Conservation (phyloP, 1,140 invertebrate species). For the Brachionus koreanus region DNA sequence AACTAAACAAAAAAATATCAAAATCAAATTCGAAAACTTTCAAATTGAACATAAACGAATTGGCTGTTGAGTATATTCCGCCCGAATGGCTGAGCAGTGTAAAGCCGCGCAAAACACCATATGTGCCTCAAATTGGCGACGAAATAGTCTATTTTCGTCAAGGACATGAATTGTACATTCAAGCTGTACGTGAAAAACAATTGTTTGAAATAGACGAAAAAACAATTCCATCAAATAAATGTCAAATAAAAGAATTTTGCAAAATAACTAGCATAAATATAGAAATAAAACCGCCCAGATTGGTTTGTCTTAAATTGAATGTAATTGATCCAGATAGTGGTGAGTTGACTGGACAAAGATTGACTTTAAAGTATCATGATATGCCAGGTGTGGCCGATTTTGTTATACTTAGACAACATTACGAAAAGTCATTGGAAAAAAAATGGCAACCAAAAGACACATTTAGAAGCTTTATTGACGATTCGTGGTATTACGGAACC, state of each 20-base stretch:
- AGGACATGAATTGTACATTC: slow-evolving; percentile 80
- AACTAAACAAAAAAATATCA: slow-evolving; percentile 53
- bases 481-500: slow-evolving; percentile 87
- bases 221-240: slow-evolving; percentile 52
- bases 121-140: slow-evolving; percentile 97
- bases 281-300: slow-evolving; percentile 81
- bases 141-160: slow-evolving; percentile 82
- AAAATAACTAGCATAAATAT: slow-evolving; percentile 90
- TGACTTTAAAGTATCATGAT: slow-evolving; percentile 77
- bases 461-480: slow-evolving; percentile 90
- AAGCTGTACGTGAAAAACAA: slow-evolving; percentile 78
- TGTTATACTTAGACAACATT: slow-evolving; percentile 84
- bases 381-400: slow-evolving; percentile 95
- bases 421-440: slow-evolving; percentile 73
- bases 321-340: slow-evolving; percentile 69
- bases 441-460: slow-evolving; percentile 71
- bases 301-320: slow-evolving; percentile 80
- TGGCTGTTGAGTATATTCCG: slow-evolving; percentile 73
- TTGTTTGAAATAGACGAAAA: slow-evolving; percentile 46
- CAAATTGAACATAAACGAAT: slow-evolving; percentile 54
- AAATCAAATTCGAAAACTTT: slow-evolving; percentile 17
- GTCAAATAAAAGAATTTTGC: slow-evolving; percentile 75
- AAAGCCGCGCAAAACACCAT: slow-evolving; percentile 84
- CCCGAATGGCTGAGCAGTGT: slow-evolving; percentile 90
- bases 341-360: slow-evolving; percentile 67